These are phyloP conservation scores for Drosophila auraria DNA, from an alignment of 1,140 invertebrate species.

Conservation along the genomic window DNA sequence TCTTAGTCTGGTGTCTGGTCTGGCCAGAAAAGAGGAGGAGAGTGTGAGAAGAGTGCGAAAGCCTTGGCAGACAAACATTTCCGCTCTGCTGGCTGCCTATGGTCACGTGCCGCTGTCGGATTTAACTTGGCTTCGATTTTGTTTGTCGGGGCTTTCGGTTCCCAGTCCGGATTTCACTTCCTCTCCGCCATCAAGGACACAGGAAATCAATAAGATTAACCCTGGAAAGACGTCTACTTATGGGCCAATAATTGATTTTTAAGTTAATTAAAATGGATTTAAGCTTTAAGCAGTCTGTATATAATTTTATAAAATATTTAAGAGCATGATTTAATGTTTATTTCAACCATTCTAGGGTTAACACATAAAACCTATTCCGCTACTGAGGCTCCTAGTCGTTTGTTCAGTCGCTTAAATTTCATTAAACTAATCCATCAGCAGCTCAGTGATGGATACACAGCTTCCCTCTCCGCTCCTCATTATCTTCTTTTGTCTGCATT, in stretches of 20 bases:
- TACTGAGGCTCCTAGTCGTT: background rate
- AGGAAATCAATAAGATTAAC: slow-evolving; percentile 54
- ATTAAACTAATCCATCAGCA: slow-evolving; percentile 75
- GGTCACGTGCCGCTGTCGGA: slow-evolving; percentile 53
- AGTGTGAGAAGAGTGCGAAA: background rate
- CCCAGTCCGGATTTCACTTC: slow-evolving; percentile 32
- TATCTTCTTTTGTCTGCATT: slow-evolving; percentile 60
- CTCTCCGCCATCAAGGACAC: slow-evolving; percentile 40
- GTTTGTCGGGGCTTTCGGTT: slow-evolving; percentile 10
- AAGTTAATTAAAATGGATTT: slow-evolving; percentile 3
- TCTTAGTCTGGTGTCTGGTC: slow-evolving; percentile 26
- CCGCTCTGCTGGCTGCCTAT: slow-evolving; percentile 55
- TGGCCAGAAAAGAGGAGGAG: slow-evolving; percentile 1
- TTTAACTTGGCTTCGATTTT: slow-evolving; percentile 46
- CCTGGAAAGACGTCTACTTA: background rate
- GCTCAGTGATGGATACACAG: slow-evolving; percentile 7
- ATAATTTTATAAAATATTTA: background rate
- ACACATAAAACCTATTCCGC: background rate
- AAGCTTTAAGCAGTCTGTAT: background rate
- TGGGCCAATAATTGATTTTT: background rate
- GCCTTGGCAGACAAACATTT: slow-evolving; percentile 58
- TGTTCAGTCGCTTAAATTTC: slow-evolving; percentile 45
- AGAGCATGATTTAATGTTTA: background rate
- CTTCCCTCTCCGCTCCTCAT: slow-evolving; percentile 12
- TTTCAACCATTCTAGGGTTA: background rate